Conservation (phyloP, 2,888 invertebrate genomes). For the Phragmatobia fuliginosa region DNA sequence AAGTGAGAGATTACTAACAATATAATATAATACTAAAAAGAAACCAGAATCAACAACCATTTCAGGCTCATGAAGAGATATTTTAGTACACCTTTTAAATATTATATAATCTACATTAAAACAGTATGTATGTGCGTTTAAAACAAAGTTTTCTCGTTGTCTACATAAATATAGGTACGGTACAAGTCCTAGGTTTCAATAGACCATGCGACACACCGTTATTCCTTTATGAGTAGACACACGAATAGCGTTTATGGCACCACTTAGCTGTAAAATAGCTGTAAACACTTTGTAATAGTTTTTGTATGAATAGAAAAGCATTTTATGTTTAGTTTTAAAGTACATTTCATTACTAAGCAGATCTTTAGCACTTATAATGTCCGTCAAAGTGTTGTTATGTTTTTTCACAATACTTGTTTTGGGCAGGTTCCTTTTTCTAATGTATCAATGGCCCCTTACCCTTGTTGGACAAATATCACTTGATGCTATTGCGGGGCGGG, state of each 20-base stretch:
- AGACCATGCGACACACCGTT: conserved; percentile 9
- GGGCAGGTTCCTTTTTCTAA: not conserved
- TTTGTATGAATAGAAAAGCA: not conserved
- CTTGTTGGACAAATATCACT: not conserved
- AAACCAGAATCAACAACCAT: no score
- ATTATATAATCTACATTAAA: no score
- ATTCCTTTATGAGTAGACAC: conserved; percentile 23
- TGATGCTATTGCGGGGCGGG: no score
- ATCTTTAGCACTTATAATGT: not conserved
- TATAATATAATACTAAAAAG: no score
- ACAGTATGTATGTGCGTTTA: not conserved
- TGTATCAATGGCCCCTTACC: not conserved
- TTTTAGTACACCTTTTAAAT: no score
- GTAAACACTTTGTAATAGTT: conserved; percentile 24
- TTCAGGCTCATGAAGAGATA: no score
- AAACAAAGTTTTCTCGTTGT: not conserved
- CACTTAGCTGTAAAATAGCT: conserved; percentile 22
- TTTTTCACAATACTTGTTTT: not conserved
- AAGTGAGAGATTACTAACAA: no score
- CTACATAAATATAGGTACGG: not conserved
- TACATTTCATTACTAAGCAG: not conserved
- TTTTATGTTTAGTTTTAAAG: not conserved
- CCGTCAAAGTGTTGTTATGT: not conserved
- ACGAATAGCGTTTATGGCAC: conserved; percentile 25
- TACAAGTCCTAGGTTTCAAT: not conserved